Evolutionary conservation across 1,140 invertebrate species (phyloP), one percentile per base, ranked within the genome.

Genomic region (Dryas iulia): DNA sequence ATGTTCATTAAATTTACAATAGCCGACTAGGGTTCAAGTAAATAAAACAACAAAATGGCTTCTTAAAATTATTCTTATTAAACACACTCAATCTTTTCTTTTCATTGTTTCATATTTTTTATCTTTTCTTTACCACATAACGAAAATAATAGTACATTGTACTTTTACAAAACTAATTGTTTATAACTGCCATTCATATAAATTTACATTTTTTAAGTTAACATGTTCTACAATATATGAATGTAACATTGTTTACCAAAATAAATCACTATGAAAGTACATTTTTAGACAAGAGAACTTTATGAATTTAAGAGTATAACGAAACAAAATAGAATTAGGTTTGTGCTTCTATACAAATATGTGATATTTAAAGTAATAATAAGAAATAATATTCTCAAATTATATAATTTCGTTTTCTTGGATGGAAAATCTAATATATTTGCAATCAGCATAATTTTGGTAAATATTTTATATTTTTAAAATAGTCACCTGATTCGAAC

Each of bases 11-110:
- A n/a, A n/a, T n/a, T n/a, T n/a, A n/a, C n/a, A n/a, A n/a, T n/a
- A n/a, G n/a, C n/a, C n/a, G n/a, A n/a, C n/a, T 7, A 47, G 7
- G 39, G 39, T 47, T 4, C 8, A 7, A 47, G 6, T 39, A 71
- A 83, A 84, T 85, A 81, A 84, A 87, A 85, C 81, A 76, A 81
- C 66, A 30, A 30, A 69, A 26, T 71, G 56, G 24, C 30, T 72
- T 80, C 82, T 83, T 86, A 84, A 81, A 77, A 79, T 77, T 83
- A 83, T 83, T 84, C 77, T 83, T 84, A 77, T 72, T 23, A 63
- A 67, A 52, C 68, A 77, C 69, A 73, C 31, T 64, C 23, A 31
- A 12, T 39, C 26, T 25, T 60, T 67, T 66, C 28, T 58, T 59
- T 47, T 18, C 39, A 14, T 59, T 59, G n/a, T 60, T 54, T 28